These are phyloP conservation scores for Scotopteryx bipunctaria DNA, from an alignment of 2,888 invertebrate species.

Conservation along the genomic window DNA sequence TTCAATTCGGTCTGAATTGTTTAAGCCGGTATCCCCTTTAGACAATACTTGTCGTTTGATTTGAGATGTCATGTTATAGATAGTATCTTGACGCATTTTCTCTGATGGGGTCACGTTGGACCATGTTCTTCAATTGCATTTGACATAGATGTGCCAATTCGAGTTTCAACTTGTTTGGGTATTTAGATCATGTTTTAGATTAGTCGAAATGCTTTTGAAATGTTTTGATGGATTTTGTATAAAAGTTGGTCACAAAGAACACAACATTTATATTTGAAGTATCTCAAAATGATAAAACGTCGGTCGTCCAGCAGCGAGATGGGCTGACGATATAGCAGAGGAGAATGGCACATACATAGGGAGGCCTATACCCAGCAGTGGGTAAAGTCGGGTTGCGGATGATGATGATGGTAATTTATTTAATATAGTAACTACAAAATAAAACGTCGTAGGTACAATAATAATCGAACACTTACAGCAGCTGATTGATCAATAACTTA, in stretches of 20 bases:
- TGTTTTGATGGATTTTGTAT: constrained; percentile 48
- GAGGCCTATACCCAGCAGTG: too few relatives aligned
- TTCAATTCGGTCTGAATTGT: constrained; percentile 27
- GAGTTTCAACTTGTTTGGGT: constrained; percentile 52
- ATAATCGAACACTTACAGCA: constrained; percentile 10
- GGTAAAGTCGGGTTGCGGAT: too few relatives aligned
- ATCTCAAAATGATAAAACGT: too few relatives aligned
- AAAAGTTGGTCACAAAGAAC: constrained; percentile 26
- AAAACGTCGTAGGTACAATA: neutral
- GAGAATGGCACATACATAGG: too few relatives aligned
- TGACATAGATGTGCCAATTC: constrained; percentile 62
- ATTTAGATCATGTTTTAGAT: constrained; percentile 60
- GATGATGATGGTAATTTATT: too few relatives aligned
- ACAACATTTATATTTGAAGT: too few relatives aligned
- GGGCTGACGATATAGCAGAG: too few relatives aligned
- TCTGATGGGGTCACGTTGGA: constrained; percentile 75
- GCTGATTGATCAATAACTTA: neutral
- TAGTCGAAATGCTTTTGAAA: constrained; percentile 50
- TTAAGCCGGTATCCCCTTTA: constrained; percentile 52
- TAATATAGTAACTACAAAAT: too few relatives aligned
- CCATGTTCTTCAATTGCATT: constrained; percentile 76
- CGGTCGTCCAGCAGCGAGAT: too few relatives aligned
- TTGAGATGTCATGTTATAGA: constrained; percentile 76
- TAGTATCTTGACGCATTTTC: constrained; percentile 76
- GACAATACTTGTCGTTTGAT: constrained; percentile 79